Percentiles rank a stretch among this genome's conserved stretches.
Evolutionary conservation across 2,113 vertebrate species (phyloP).

Genomic region (Trochalopteron elliotii): DNA sequence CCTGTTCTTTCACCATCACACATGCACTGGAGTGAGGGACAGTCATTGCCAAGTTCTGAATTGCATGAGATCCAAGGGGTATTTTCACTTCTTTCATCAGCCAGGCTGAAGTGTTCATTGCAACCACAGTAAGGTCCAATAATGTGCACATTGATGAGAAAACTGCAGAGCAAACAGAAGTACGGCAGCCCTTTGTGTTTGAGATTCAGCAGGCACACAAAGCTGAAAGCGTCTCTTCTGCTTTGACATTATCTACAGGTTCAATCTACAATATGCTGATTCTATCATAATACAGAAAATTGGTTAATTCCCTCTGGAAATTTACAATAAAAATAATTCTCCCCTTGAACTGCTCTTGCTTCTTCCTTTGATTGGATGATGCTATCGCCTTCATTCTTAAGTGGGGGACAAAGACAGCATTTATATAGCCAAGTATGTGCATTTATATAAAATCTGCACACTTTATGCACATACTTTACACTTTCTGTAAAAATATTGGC

Average conservation of each 20-base stretch:
- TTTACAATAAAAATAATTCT: conserved; percentile 84
- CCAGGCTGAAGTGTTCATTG: conserved; percentile 40
- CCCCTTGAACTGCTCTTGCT: conserved; percentile 87
- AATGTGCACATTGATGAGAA: conserved; percentile 59
- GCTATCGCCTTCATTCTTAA: conserved; percentile 80
- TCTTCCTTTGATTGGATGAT: conserved; percentile 84
- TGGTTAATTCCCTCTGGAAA: conserved; percentile 86
- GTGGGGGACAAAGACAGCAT: conserved; percentile 42
- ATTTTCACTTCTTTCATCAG: conserved; percentile 54
- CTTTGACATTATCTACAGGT: conserved; percentile 80
- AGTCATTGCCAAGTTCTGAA: background rate
- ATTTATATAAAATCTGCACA: conserved; percentile 37
- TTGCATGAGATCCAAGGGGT: conserved; percentile 22
- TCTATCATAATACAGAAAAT: conserved; percentile 92
- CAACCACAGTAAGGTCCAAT: conserved; percentile 40
- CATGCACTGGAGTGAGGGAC: background rate
- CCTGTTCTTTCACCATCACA: background rate
- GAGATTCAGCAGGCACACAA: conserved; percentile 72
- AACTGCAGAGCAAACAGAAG: conserved; percentile 68
- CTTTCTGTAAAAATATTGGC: background rate
- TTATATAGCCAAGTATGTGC: background rate
- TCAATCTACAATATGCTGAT: conserved; percentile 89
- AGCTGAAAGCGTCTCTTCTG: conserved; percentile 65
- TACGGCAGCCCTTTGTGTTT: conserved; percentile 56
- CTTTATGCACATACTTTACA: background rate